phyloP scores from a whole-genome alignment of 2,797 vertebrate species.

The Euthynnus affinis region DNA sequence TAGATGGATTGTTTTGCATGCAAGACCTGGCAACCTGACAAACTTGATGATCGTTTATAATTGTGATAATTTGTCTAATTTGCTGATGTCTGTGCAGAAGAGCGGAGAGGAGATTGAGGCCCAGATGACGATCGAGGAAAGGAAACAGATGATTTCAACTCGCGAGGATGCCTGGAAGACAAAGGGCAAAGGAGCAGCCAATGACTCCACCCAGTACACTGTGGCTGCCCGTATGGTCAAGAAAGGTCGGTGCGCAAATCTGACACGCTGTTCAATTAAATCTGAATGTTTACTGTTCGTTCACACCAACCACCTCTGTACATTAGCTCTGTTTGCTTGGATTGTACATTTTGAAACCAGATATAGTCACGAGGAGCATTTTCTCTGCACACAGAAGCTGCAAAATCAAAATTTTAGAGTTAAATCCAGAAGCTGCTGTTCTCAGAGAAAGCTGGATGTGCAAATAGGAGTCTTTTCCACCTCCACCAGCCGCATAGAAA shows the following conservation, averaged over 20 bases:
- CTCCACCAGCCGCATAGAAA: too few species aligned
- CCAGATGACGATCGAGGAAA: constrained; percentile 96
- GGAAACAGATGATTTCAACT: constrained; percentile 94
- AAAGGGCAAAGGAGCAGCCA: constrained; percentile 92
- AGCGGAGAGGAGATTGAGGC: constrained; percentile 86
- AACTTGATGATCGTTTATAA: neutral
- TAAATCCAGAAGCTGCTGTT: too few species aligned
- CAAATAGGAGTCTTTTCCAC: too few species aligned
- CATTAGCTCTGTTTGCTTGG: neutral
- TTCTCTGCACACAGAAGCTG: neutral
- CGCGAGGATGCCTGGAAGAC: constrained; percentile 96
- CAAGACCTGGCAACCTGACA: neutral
- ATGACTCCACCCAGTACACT: constrained; percentile 96
- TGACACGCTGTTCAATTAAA: neutral
- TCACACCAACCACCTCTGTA: too few species aligned
- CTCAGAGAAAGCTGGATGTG: too few species aligned
- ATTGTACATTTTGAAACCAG: neutral
- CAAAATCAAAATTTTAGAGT: neutral
- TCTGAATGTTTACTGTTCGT: neutral
- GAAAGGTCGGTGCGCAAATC: constrained; percentile 89
- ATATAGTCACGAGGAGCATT: neutral
- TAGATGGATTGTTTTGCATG: constrained; percentile 17
- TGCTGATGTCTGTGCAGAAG: constrained; percentile 79
- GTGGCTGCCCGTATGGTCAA: constrained; percentile 97
- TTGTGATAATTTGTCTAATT: constrained; percentile 1